These are phyloP conservation scores for Dryocosmus kuriphilus DNA, from an alignment of 2,888 invertebrate genomes.

Conservation along the genomic window DNA sequence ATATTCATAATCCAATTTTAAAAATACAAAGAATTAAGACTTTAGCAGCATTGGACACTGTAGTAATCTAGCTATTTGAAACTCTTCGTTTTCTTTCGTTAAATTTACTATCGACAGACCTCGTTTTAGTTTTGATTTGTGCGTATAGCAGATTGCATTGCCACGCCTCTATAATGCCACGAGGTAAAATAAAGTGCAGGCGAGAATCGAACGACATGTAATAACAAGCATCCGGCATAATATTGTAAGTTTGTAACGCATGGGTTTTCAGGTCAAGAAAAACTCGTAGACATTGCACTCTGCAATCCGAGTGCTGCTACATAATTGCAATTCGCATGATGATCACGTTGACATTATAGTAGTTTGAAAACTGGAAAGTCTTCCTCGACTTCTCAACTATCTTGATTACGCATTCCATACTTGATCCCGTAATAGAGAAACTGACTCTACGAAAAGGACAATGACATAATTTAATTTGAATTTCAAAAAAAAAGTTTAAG, in stretches of 20 bases:
- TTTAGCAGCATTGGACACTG: background rate
- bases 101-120: background rate
- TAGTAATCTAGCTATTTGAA: background rate
- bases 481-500: background rate
- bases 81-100: background rate
- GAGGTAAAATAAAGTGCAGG: background rate
- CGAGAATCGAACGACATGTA: constrained; percentile 37
- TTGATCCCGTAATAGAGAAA: constrained; percentile 25
- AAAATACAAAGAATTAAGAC: background rate
- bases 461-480: constrained; percentile 15
- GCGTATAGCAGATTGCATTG: constrained; percentile 14
- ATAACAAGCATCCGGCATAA: constrained; percentile 38
- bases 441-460: constrained; percentile 20
- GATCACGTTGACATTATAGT: constrained; percentile 53
- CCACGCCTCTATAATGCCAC: constrained; percentile 26
- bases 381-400: constrained; percentile 31
- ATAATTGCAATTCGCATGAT: constrained; percentile 59
- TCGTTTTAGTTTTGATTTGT: constrained; percentile 30
- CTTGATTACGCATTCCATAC: constrained; percentile 25
- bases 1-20: background rate
- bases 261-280: constrained; percentile 63
- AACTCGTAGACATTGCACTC: constrained; percentile 47
- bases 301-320: constrained; percentile 36
- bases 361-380: constrained; percentile 36
- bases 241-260: constrained; percentile 34